Percentiles rank a stretch among this genome's conserved stretches.
Conservation (phyloP, 2,113 vertebrate genomes). For the Tetrax tetrax region DNA sequence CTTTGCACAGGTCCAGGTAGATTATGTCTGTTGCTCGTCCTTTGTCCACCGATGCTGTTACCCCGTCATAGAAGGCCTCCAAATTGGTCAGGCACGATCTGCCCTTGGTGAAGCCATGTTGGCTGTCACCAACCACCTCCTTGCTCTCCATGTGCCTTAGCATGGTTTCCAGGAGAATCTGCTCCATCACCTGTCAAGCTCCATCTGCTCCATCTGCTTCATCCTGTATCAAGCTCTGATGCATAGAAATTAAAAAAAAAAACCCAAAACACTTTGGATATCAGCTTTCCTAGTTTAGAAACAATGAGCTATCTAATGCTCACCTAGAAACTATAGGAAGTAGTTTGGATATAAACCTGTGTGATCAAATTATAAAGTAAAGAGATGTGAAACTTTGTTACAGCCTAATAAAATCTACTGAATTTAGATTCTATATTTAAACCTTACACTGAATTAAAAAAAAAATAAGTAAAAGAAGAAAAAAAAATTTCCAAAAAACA, state of each 20-base stretch:
- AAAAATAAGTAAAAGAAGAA: fast-evolving
- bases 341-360: neutral
- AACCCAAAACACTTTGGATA: neutral
- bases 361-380: neutral
- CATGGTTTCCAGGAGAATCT: no score
- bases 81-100: no score
- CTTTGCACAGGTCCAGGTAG: no score
- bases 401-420: neutral
- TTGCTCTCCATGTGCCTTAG: no score
- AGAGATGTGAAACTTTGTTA: neutral
- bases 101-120: no score
- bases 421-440: neutral
- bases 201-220: no score
- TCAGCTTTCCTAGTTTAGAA: neutral
- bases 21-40: no score
- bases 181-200: no score
- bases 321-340: neutral
- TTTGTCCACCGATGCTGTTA: no score
- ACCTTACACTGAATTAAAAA: neutral
- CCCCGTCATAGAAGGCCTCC: no score
- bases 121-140: no score
- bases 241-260: neutral
- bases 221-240: neutral
- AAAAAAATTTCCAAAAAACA: fast-evolving
- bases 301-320: neutral